Conservation (phyloP, 2,888 invertebrate species). For the Invenusta paracnida region DNA sequence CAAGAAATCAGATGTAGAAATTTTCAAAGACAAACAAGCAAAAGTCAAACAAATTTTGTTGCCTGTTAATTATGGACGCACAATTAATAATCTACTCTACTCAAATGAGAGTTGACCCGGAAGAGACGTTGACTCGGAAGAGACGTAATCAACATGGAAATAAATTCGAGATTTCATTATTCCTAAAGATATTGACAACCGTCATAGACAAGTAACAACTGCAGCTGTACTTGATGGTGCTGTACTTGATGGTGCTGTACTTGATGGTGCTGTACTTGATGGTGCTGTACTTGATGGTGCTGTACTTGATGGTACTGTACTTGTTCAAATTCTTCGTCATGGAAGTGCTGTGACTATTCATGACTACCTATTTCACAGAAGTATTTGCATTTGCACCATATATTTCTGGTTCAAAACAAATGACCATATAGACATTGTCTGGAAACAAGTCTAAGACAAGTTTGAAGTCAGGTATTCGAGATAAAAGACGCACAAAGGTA, state of each 20-base stretch:
- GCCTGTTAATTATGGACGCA: slow-evolving; percentile 40
- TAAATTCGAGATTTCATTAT: slow-evolving; percentile 41
- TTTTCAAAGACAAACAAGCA: slow-evolving; percentile 38
- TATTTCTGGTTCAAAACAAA: slow-evolving; percentile 40
- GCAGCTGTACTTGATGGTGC: too few species aligned
- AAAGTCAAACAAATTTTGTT: slow-evolving; percentile 39
- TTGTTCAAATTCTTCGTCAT: slow-evolving; percentile 43
- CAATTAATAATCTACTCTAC: slow-evolving; percentile 24
- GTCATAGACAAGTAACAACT: slow-evolving; percentile 39
- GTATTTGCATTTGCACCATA: slow-evolving; percentile 41
- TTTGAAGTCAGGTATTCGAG: slow-evolving; percentile 42
- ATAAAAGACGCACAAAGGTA: too few species aligned
- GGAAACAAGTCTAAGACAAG: slow-evolving; percentile 33
- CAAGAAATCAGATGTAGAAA: slow-evolving; percentile 37
- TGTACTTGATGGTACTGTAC: slow-evolving; percentile 43
- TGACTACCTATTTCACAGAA: slow-evolving; percentile 42
- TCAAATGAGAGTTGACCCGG: slow-evolving; percentile 24
- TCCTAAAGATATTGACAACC: slow-evolving; percentile 39
- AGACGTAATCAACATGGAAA: slow-evolving; percentile 30
- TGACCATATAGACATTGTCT: slow-evolving; percentile 9
- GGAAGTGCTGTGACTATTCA: slow-evolving; percentile 39
- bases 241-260: too few species aligned
- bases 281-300: too few species aligned
- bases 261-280: too few species aligned
- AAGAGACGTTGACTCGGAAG: slow-evolving; percentile 37